Conservation (phyloP, 2,888 invertebrate species). For the Lasioglossum morio region DNA sequence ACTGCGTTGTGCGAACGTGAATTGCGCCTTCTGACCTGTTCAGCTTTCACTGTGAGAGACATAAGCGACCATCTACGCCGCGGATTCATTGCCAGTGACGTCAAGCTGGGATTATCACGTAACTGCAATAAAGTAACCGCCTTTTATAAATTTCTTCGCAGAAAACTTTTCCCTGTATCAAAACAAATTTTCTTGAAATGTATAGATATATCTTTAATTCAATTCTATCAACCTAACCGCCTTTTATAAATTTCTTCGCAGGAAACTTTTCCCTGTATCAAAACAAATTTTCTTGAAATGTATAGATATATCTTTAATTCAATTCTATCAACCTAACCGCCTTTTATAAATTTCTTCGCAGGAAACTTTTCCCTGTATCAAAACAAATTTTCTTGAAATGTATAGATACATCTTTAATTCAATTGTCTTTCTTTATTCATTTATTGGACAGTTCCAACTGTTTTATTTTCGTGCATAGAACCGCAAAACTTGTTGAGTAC, state of each 20-base stretch:
- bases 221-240: too few relatives aligned
- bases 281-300: neutral
- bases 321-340: too few relatives aligned
- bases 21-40: slow-evolving; percentile 53
- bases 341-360: neutral
- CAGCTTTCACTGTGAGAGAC: slow-evolving; percentile 56
- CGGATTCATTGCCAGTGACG: slow-evolving; percentile 43
- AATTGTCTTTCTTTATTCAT: neutral
- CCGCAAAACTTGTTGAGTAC: neutral
- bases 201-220: too few relatives aligned
- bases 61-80: slow-evolving; percentile 39
- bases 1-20: slow-evolving; percentile 32
- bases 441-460: neutral
- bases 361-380: neutral
- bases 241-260: neutral
- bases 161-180: neutral
- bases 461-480: neutral
- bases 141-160: neutral
- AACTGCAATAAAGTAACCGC: neutral
- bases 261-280: neutral
- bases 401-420: neutral
- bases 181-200: neutral
- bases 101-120: slow-evolving; percentile 1
- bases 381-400: neutral
- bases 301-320: too few relatives aligned